Evolutionary conservation across 2,113 vertebrate species (phyloP).

Genomic region (Erpornis zantholeuca): DNA sequence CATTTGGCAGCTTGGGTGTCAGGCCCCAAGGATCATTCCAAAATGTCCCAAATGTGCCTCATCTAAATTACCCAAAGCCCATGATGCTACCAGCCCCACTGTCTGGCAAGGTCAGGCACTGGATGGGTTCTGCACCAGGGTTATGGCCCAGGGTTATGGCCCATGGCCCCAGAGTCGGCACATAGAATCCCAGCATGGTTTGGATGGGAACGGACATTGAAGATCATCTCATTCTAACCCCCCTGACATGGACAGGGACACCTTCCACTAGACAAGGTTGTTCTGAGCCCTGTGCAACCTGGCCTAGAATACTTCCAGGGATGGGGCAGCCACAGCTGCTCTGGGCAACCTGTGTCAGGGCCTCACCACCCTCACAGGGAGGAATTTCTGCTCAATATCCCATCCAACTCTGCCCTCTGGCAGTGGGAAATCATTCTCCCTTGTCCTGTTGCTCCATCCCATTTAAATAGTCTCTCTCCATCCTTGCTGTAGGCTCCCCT

Average conservation of each 20-base stretch:
- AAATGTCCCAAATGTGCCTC: not conserved
- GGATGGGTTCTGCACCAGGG: accelerated
- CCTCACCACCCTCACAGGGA: not conserved
- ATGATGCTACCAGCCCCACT: not conserved
- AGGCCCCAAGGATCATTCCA: not conserved
- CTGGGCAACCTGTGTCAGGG: not conserved
- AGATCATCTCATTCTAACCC: not conserved
- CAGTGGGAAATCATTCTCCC: not conserved
- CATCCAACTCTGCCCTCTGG: not conserved
- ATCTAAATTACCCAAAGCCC: not conserved
- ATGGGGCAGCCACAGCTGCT: not conserved
- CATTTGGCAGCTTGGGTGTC: not conserved
- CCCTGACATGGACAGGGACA: not conserved
- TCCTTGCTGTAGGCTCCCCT: not conserved
- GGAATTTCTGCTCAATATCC: not conserved
- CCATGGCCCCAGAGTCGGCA: accelerated
- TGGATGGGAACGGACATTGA: not conserved
- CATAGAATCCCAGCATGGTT: not conserved
- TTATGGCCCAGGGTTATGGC: too few relatives aligned
- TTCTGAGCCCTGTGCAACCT: not conserved
- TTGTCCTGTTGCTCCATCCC: not conserved
- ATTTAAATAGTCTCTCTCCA: not conserved
- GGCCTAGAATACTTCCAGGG: not conserved
- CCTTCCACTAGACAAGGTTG: not conserved
- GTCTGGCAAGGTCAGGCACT: not conserved